Percentiles rank a stretch among this genome's conserved stretches.
phyloP scores from a whole-genome alignment of 2,888 invertebrate genomes.

The Pollenia labialis region DNA sequence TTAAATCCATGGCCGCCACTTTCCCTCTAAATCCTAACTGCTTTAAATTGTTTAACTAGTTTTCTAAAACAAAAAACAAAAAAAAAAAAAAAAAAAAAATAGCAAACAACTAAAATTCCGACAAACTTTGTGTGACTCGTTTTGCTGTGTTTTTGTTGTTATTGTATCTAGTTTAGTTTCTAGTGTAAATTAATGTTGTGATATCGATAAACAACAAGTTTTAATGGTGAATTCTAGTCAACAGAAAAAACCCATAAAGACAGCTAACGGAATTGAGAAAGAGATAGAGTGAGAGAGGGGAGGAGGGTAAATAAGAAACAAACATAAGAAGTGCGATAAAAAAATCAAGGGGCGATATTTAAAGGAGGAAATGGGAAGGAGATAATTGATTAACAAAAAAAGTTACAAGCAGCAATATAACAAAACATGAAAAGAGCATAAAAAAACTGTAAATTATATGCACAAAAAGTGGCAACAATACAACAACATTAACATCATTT shows the following conservation, averaged over 20 bases:
- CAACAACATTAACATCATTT: too few relatives aligned
- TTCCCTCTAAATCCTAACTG: background rate
- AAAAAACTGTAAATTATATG: too few relatives aligned
- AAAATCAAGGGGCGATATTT: too few relatives aligned
- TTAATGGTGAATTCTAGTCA: slow-evolving; percentile 21
- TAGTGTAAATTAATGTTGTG: slow-evolving; percentile 43
- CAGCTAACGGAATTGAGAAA: too few relatives aligned
- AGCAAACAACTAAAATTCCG: background rate
- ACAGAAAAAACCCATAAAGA: too few relatives aligned
- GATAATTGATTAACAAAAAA: background rate
- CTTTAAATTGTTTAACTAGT: background rate
- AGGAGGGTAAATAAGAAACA: too few relatives aligned
- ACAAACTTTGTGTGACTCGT: background rate
- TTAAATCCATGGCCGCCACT: background rate
- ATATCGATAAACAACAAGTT: slow-evolving; percentile 32
- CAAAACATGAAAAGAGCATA: background rate
- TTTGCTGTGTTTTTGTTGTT: background rate
- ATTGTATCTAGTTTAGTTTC: slow-evolving; percentile 11
- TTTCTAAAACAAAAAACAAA: background rate
- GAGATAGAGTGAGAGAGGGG: too few relatives aligned
- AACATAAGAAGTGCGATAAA: too few relatives aligned
- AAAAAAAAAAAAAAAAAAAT: background rate
- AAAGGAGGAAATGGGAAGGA: too few relatives aligned
- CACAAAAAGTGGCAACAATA: too few relatives aligned
- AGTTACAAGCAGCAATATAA: background rate